phyloP scores from a whole-genome alignment of 2,888 invertebrate genomes.

The Carterocephalus palaemon region DNA sequence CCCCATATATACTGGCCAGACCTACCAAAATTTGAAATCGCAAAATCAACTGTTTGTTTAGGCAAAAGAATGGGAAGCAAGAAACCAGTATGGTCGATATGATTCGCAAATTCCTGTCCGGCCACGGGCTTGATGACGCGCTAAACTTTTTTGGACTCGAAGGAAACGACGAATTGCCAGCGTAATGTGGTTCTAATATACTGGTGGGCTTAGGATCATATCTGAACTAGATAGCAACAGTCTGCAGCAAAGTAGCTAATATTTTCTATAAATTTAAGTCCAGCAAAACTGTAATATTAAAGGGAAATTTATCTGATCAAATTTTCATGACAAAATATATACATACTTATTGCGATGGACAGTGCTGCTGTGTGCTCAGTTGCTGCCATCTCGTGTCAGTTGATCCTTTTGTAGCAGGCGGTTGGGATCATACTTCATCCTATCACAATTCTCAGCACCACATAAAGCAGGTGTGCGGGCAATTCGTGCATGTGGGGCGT shows the following conservation, averaged over 20 bases:
- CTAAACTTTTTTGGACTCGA: conserved; percentile 58
- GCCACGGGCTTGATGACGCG: conserved; percentile 59
- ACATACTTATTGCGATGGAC: too few species aligned
- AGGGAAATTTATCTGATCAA: too few species aligned
- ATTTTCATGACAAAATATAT: too few species aligned
- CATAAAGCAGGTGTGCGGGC: conserved; percentile 20
- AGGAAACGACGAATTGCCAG: conserved; percentile 50
- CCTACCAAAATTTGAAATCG: too few species aligned
- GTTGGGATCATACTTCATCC: conserved; percentile 19
- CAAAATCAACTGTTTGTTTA: conserved; percentile 53
- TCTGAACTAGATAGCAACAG: too few species aligned
- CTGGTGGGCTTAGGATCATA: conserved; percentile 23
- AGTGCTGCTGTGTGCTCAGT: too few species aligned
- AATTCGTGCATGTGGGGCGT: conserved; percentile 18
- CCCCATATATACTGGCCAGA: too few species aligned
- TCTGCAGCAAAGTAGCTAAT: too few species aligned
- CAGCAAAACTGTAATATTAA: too few species aligned
- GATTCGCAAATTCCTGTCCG: conserved; percentile 69
- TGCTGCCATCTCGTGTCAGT: too few species aligned
- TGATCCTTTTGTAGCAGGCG: too few species aligned
- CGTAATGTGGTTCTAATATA: conserved; percentile 46
- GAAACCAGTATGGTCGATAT: conserved; percentile 51
- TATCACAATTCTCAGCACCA: conserved; percentile 16
- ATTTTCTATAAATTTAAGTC: too few species aligned
- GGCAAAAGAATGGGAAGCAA: conserved; percentile 50